Evolutionary conservation across 2,888 invertebrate genomes (phyloP).

Genomic region (Nudaria mundana): DNA sequence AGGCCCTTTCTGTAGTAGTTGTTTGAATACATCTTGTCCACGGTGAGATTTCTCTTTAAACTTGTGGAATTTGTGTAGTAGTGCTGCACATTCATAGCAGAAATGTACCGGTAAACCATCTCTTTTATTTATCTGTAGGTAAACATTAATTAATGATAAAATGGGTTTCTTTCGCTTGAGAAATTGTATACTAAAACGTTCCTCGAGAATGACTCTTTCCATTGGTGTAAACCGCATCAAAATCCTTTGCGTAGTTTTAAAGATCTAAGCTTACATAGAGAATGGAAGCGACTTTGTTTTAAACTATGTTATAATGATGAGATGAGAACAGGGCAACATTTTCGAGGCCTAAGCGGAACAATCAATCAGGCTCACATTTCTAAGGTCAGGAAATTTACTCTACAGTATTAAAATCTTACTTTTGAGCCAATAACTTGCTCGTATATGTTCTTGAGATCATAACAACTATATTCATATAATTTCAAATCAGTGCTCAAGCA

Average conservation of each 20-base stretch:
- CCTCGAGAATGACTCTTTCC: too few relatives aligned
- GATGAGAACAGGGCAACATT: too few relatives aligned
- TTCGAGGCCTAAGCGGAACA: too few relatives aligned
- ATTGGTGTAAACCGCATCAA: too few relatives aligned
- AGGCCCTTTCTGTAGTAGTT: constrained; percentile 48
- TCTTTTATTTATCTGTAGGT: constrained; percentile 42
- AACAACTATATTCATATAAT: constrained; percentile 44
- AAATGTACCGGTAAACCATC: constrained; percentile 57
- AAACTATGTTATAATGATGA: too few relatives aligned
- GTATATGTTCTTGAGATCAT: constrained; percentile 45
- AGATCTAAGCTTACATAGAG: too few relatives aligned
- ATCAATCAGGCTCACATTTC: too few relatives aligned
- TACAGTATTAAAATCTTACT: constrained; percentile 39
- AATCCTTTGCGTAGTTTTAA: too few relatives aligned
- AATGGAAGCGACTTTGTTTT: too few relatives aligned
- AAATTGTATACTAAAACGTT: too few relatives aligned
- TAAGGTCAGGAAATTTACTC: too few relatives aligned
- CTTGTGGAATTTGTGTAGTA: constrained; percentile 63
- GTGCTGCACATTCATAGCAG: constrained; percentile 61
- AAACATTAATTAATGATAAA: neutral
- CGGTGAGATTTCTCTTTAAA: constrained; percentile 63
- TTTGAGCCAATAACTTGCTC: constrained; percentile 50
- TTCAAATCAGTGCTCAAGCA: constrained; percentile 47
- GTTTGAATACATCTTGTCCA: constrained; percentile 49
- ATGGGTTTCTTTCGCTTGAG: too few relatives aligned